Evolutionary conservation across 2,113 vertebrate species (phyloP).

Genomic region (Spheniscus mendiculus): DNA sequence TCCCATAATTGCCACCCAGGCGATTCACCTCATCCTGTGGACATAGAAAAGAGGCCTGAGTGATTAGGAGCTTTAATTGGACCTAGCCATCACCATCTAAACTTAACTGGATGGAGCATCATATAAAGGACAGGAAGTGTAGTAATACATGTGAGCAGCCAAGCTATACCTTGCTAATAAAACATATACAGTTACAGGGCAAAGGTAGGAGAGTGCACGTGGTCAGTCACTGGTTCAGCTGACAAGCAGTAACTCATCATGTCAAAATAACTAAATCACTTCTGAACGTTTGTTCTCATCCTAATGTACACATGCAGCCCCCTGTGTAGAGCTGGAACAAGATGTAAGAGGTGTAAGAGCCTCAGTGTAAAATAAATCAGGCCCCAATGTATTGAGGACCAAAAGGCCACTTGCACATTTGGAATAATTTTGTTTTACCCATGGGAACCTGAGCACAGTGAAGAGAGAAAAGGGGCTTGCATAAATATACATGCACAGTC

Average conservation of each 20-base stretch:
- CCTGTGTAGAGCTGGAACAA: not conserved
- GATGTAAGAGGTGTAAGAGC: not conserved
- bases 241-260: not conserved
- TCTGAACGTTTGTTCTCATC: not conserved
- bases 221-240: not conserved
- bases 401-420: not conserved
- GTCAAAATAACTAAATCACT: not conserved
- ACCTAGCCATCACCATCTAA: not conserved
- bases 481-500: fast-evolving
- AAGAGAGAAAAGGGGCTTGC: not conserved
- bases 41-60: not conserved
- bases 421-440: not conserved
- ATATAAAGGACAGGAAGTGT: not conserved
- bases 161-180: not conserved
- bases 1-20: constrained; percentile 55
- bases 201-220: not conserved
- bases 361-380: not conserved
- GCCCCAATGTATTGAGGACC: fast-evolving
- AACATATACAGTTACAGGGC: not conserved
- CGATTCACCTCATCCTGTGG: constrained; percentile 67
- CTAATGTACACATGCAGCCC: not conserved
- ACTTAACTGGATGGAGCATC: not conserved
- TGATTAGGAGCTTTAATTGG: not conserved
- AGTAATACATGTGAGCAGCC: fast-evolving
- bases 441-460: not conserved